A percentile compares a stretch with the other conserved stretches of the same genome.
Conservation (phyloP, 1,140 invertebrate genomes). For the Camponotus pennsylvanicus region DNA sequence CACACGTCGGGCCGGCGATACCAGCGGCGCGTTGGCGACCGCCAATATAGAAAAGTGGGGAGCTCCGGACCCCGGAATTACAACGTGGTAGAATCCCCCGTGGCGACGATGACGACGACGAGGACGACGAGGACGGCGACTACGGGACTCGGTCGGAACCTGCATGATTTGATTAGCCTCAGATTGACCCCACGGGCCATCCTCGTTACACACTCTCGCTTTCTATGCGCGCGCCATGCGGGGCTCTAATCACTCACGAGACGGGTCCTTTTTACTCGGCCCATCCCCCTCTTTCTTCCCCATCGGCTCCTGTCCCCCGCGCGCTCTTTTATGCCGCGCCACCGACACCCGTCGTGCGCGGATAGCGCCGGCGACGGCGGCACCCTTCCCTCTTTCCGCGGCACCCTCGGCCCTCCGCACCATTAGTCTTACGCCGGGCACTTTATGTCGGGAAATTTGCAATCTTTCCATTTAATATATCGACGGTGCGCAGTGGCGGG, state of each 20-base stretch:
- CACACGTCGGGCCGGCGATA: slow-evolving; percentile 36
- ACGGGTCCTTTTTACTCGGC: slow-evolving; percentile 81
- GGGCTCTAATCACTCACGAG: slow-evolving; percentile 84
- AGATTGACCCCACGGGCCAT: slow-evolving; percentile 84
- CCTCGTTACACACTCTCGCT: slow-evolving; percentile 69
- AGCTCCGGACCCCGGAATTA: slow-evolving; percentile 20
- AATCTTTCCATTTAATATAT: slow-evolving; percentile 87
- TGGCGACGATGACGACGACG: slow-evolving; percentile 50
- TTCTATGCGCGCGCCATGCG: slow-evolving; percentile 73
- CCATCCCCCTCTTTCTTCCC: slow-evolving; percentile 45
- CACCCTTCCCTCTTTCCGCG: slow-evolving; percentile 54
- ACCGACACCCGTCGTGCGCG: slow-evolving; percentile 61
- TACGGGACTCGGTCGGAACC: slow-evolving; percentile 68
- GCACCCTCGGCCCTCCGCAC: slow-evolving; percentile 73
- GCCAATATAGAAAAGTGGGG: slow-evolving; percentile 77
- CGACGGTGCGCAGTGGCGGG: slow-evolving; percentile 77
- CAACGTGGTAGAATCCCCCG: slow-evolving; percentile 54
- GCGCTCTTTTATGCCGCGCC: slow-evolving; percentile 49
- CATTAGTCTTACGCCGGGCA: slow-evolving; percentile 85
- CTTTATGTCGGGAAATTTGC: slow-evolving; percentile 86
- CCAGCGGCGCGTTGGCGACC: slow-evolving; percentile 40
- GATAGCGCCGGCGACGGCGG: slow-evolving; percentile 36
- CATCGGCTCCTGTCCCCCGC: slow-evolving; percentile 39
- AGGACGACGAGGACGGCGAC: slow-evolving; percentile 30
- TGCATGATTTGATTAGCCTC: slow-evolving; percentile 87